A percentile compares a stretch with the other conserved stretches of the same genome.
These are phyloP conservation scores for Forbesichthys papilliferus DNA, from an alignment of 2,113 vertebrate genomes.

Conservation along the genomic window DNA sequence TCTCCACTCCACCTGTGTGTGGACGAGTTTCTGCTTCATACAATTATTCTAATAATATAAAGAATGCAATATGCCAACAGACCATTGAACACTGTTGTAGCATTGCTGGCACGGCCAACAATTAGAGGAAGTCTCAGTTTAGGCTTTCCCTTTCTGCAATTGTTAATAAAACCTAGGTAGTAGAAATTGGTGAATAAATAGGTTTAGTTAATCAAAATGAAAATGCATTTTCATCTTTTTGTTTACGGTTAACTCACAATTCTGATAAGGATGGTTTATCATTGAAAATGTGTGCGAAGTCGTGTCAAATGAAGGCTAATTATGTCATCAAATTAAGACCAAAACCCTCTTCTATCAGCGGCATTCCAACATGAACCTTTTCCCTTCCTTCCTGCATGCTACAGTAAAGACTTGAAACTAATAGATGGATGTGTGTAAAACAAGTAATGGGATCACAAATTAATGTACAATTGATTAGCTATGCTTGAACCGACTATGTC, in stretches of 20 bases:
- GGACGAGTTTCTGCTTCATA: not conserved
- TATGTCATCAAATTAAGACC: not conserved
- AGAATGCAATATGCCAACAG: slow-evolving; percentile 30
- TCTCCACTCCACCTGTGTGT: not conserved
- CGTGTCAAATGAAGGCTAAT: not conserved
- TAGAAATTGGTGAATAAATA: too few species aligned
- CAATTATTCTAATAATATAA: not conserved
- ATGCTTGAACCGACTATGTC: not conserved
- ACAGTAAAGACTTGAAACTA: slow-evolving; percentile 34
- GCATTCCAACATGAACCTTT: slow-evolving; percentile 34
- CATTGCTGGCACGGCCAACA: slow-evolving; percentile 67
- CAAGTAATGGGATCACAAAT: slow-evolving; percentile 4
- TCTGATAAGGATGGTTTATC: not conserved
- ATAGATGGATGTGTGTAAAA: slow-evolving; percentile 12
- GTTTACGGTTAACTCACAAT: too few species aligned
- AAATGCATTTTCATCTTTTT: too few species aligned
- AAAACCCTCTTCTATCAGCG: slow-evolving; percentile 3
- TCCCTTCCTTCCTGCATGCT: slow-evolving; percentile 18
- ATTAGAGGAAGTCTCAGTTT: slow-evolving; percentile 84
- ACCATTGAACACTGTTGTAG: too few species aligned
- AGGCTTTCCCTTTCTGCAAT: slow-evolving; percentile 21
- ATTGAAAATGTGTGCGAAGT: not conserved
- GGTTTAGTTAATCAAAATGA: not conserved
- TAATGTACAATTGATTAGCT: not conserved
- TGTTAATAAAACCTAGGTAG: too few species aligned